phyloP scores from a whole-genome alignment of 35 echinoderm and acorn worm species.

The Lytechinus variegatus region DNA sequence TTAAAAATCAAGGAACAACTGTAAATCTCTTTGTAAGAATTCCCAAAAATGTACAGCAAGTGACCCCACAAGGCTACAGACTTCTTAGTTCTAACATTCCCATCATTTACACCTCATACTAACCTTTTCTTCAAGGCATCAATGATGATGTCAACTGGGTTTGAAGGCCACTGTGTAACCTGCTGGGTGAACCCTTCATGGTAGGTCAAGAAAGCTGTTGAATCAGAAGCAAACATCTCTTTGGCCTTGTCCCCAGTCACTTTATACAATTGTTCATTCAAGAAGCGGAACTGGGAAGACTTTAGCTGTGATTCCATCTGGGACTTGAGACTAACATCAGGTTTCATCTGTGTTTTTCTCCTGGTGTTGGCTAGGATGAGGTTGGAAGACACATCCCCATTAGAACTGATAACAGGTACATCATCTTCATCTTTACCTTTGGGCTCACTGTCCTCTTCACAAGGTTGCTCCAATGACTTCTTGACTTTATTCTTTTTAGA shows the following conservation, averaged over 20 bases:
- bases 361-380: neutral
- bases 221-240: conserved; percentile 63
- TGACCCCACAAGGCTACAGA: too few species aligned
- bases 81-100: neutral
- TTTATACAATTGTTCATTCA: conserved; percentile 92
- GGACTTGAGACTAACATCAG: conserved; percentile 33
- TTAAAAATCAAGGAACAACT: too few species aligned
- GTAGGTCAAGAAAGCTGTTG: conserved; percentile 77
- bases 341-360: conserved; percentile 28
- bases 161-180: conserved; percentile 87
- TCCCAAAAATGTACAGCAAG: too few species aligned
- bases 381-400: neutral
- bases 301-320: conserved; percentile 71
- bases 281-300: conserved; percentile 79
- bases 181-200: conserved; percentile 84
- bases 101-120: neutral
- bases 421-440: conserved; percentile 33
- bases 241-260: conserved; percentile 72
- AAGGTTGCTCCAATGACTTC: neutral
- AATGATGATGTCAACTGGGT: conserved; percentile 93
- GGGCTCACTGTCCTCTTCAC: neutral
- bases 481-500: neutral
- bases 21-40: too few species aligned
- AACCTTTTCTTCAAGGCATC: conserved; percentile 77
- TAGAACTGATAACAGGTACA: neutral